These are phyloP conservation scores for Anhinga anhinga DNA, from an alignment of 2,113 vertebrate genomes.

Conservation along the genomic window DNA sequence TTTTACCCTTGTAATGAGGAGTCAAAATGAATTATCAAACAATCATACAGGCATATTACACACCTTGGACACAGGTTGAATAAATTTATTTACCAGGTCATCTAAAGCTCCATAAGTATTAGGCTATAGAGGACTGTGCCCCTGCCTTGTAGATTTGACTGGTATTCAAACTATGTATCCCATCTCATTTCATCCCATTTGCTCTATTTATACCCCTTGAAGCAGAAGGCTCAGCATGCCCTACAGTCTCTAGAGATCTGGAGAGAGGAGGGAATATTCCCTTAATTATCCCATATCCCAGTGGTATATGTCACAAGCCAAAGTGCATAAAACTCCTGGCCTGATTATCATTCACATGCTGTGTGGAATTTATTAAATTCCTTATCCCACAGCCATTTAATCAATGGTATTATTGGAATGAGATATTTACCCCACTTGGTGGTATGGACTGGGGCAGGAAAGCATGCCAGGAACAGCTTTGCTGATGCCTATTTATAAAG, in stretches of 20 bases:
- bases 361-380: conserved; percentile 64
- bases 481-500: conserved; percentile 43
- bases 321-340: conserved; percentile 44
- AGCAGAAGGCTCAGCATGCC: conserved; percentile 13
- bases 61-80: background rate
- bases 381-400: conserved; percentile 58
- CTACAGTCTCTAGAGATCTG: background rate
- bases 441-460: conserved; percentile 46
- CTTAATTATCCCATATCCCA: conserved; percentile 21
- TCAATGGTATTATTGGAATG: conserved; percentile 39
- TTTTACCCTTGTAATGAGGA: background rate
- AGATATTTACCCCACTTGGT: conserved; percentile 51
- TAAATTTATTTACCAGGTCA: background rate
- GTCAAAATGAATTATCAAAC: background rate
- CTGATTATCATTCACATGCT: conserved; percentile 52
- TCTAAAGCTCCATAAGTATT: background rate
- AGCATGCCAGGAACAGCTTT: conserved; percentile 33
- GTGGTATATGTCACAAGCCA: conserved; percentile 30
- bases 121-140: background rate
- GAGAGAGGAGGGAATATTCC: conserved; percentile 45
- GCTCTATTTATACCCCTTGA: conserved; percentile 20
- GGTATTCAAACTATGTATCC: background rate
- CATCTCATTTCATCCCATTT: conserved; percentile 8
- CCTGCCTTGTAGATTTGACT: background rate
- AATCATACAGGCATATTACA: background rate